Percentiles rank a stretch among this genome's conserved stretches.
These are phyloP conservation scores for Serrognathus titanus DNA, from an alignment of 2,888 invertebrate species.

Conservation along the genomic window DNA sequence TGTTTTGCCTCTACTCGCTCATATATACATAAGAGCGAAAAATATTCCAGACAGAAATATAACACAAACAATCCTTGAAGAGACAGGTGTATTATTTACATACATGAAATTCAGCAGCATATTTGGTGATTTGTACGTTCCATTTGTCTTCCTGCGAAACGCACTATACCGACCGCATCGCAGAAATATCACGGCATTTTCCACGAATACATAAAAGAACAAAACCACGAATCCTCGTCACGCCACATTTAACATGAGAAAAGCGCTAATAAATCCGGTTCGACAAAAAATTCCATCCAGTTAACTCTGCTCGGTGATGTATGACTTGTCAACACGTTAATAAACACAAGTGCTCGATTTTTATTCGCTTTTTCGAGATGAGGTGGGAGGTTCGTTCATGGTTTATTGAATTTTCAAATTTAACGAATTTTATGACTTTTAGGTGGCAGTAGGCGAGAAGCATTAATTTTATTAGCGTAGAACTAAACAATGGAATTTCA, in stretches of 20 bases:
- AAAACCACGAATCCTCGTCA: slow-evolving; percentile 10
- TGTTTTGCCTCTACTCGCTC: too few relatives aligned
- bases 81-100: too few relatives aligned
- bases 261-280: slow-evolving; percentile 8
- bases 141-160: background rate
- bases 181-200: background rate
- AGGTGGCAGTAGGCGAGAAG: too few relatives aligned
- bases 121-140: background rate
- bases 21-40: too few relatives aligned
- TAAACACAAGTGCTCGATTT: slow-evolving; percentile 14
- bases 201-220: slow-evolving; percentile 6
- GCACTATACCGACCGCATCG: background rate
- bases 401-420: too few relatives aligned
- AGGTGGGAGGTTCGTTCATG: too few relatives aligned
- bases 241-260: slow-evolving; percentile 16
- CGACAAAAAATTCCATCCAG: slow-evolving; percentile 9
- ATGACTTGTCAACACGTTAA: slow-evolving; percentile 26
- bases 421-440: too few relatives aligned
- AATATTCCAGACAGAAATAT: too few relatives aligned
- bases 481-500: too few relatives aligned
- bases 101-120: too few relatives aligned
- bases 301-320: slow-evolving; percentile 26
- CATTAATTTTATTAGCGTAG: too few relatives aligned
- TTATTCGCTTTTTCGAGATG: background rate
- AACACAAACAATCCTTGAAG: too few relatives aligned